Evolutionary conservation across 2,113 vertebrate genomes (phyloP), one percentile per base, ranked within the genome.

Genomic region (Percina caprodes): DNA sequence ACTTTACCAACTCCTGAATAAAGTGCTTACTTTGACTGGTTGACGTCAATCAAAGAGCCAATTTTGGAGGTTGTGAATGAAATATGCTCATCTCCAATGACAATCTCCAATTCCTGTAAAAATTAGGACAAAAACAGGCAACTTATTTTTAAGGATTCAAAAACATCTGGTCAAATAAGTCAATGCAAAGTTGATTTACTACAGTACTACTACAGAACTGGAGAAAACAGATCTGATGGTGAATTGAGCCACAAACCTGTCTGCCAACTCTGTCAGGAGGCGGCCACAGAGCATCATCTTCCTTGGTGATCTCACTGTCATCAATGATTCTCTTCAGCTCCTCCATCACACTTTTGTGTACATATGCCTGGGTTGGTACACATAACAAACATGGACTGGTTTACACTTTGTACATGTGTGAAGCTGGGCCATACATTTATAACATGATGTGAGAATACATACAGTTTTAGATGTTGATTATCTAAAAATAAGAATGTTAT

Each of bases 1-100:
- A 2, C 3, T 5, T n/a, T 12, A 13, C 8, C 6, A 33, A 7
- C 35, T 18, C 6, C 12, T n/a, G 10, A 0, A 76, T 6, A 1
- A 0, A 21, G 1, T 30, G 96, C 98, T 63, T 94, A 99, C 98
- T 99, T 99, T 63, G 98, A 99, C 79, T 99, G 98, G 92, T 99
- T 99, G 76, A 99, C 98, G 24, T 99, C 98, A 75, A 99, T 99
- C 91, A 99, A 95, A 9, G 98, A 99, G 84, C 98, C 98, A 0
- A 99, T 99, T 96, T 99, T 99, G 86, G 98, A 99, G 0, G 98
- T 99, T 65, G 98, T 99, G 81, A 99, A 99, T 81, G 98, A 99
- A 92, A 99, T 99, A 88, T 99, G 98, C 79, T 99, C 98, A 0
- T 99, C 98, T n/a, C 98, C 98, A 0, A 99, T 99, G 77, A 99